Conservation (phyloP, 2,888 invertebrate genomes). For the Drosophila macrothrix region DNA sequence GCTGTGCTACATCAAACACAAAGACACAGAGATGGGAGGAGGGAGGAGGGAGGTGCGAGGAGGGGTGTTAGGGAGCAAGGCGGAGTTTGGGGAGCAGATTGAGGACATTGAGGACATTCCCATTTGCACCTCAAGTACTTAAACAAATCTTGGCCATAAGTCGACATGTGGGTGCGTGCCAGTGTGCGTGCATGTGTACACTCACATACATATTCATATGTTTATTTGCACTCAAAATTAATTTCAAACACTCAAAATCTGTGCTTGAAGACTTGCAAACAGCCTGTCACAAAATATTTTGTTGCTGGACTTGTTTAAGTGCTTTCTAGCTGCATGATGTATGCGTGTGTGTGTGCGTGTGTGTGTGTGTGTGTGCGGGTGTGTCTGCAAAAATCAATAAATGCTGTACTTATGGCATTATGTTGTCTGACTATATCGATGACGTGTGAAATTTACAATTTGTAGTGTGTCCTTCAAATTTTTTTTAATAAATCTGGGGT, state of each 20-base stretch:
- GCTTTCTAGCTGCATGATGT: slow-evolving; percentile 28
- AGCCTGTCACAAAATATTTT: slow-evolving; percentile 53
- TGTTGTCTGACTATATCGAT: slow-evolving; percentile 39
- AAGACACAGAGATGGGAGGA: slow-evolving; percentile 9
- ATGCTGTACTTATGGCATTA: slow-evolving; percentile 24
- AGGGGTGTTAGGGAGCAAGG: not conserved
- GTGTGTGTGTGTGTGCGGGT: not conserved
- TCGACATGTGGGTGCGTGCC: slow-evolving; percentile 47
- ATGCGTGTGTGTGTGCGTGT: not conserved
- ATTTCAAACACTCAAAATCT: slow-evolving; percentile 64
- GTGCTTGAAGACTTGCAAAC: slow-evolving; percentile 48
- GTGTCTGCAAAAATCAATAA: slow-evolving; percentile 44
- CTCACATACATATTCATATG: slow-evolving; percentile 10
- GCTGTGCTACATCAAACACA: slow-evolving; percentile 65
- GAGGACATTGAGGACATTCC: slow-evolving; percentile 46
- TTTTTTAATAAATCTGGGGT: no score
- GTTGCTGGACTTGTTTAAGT: slow-evolving; percentile 38
- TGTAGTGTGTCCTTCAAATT: slow-evolving; percentile 29
- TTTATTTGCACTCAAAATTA: slow-evolving; percentile 45
- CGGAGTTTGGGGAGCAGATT: not conserved
- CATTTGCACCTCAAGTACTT: slow-evolving; percentile 77
- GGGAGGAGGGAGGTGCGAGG: not conserved
- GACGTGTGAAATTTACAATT: slow-evolving; percentile 39
- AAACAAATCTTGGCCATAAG: slow-evolving; percentile 49
- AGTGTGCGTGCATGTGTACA: slow-evolving; percentile 9